Evolutionary conservation across 1,140 invertebrate genomes (phyloP).

Genomic region (Bombus vancouverensis): DNA sequence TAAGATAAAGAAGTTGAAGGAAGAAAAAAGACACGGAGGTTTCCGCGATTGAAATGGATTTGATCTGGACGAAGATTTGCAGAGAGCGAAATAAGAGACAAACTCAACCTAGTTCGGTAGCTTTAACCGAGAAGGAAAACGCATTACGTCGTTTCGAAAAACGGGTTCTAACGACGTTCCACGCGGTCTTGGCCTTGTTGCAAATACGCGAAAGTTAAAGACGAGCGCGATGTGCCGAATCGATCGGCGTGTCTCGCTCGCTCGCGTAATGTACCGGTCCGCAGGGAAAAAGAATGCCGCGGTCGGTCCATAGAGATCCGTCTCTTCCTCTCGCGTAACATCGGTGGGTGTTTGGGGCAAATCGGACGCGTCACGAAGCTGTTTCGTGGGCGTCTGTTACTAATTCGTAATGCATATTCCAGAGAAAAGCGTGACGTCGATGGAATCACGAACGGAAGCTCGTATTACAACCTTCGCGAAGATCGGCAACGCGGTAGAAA

Average conservation of each 20-base stretch:
- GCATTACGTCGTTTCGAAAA: not conserved
- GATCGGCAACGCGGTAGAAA: not conserved
- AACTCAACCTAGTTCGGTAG: not conserved
- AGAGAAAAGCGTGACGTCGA: not conserved
- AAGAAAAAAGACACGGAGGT: not conserved
- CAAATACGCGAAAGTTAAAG: not conserved
- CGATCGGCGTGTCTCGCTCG: not conserved
- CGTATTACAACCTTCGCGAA: not conserved
- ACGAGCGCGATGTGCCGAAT: not conserved
- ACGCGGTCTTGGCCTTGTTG: not conserved
- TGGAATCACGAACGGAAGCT: not conserved
- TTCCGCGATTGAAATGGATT: not conserved
- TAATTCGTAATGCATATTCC: not conserved
- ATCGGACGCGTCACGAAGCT: not conserved
- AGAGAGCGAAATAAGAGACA: too few relatives aligned
- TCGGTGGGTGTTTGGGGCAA: not conserved
- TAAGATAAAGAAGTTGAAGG: not conserved
- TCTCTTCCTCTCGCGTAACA: not conserved
- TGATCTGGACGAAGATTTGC: not conserved
- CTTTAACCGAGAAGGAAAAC: not conserved
- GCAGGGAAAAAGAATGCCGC: not conserved
- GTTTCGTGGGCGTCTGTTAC: not conserved
- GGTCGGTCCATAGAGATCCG: not conserved
- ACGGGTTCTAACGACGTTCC: not conserved
- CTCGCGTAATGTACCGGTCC: conserved; percentile 14